Evolutionary conservation across 64 coral and sea anemone genomes (phyloP).

Genomic region (Montipora efflorescens): DNA sequence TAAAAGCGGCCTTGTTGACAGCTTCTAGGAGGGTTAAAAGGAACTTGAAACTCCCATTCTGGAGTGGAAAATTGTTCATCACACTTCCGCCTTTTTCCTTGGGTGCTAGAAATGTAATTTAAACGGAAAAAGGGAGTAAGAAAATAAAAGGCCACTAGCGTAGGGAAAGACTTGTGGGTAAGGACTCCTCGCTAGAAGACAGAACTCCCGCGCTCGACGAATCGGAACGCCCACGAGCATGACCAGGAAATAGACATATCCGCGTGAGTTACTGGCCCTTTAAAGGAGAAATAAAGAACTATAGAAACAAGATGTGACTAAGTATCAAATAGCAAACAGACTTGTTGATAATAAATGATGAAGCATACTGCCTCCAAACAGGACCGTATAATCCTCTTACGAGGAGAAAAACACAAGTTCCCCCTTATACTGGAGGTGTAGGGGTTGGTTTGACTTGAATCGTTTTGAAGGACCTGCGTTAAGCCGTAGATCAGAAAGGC

Average conservation of each 20-base stretch:
- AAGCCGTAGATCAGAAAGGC: slow-evolving; percentile 8
- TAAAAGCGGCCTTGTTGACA: background rate
- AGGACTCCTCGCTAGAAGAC: background rate
- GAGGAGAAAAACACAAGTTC: slow-evolving; percentile 23
- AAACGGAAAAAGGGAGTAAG: no score
- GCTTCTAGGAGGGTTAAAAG: background rate
- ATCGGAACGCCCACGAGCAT: background rate
- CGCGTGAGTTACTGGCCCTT: slow-evolving; percentile 11
- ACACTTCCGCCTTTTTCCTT: no score
- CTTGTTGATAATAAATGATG: slow-evolving; percentile 15
- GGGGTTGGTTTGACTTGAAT: background rate
- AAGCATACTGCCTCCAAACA: background rate
- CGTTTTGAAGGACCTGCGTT: slow-evolving; percentile 11
- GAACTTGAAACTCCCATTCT: slow-evolving; percentile 8
- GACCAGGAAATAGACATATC: background rate
- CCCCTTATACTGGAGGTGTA: background rate
- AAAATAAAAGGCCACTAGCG: no score
- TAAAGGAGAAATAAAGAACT: slow-evolving; percentile 6
- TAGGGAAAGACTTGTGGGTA: background rate
- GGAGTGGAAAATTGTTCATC: background rate
- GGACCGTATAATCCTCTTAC: slow-evolving; percentile 11
- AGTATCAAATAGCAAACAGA: background rate
- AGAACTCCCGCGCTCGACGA: slow-evolving; percentile 2
- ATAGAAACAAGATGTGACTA: background rate
- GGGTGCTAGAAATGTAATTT: no score